Conservation (phyloP, 2,113 vertebrate genomes). For the Grantiella picta region DNA sequence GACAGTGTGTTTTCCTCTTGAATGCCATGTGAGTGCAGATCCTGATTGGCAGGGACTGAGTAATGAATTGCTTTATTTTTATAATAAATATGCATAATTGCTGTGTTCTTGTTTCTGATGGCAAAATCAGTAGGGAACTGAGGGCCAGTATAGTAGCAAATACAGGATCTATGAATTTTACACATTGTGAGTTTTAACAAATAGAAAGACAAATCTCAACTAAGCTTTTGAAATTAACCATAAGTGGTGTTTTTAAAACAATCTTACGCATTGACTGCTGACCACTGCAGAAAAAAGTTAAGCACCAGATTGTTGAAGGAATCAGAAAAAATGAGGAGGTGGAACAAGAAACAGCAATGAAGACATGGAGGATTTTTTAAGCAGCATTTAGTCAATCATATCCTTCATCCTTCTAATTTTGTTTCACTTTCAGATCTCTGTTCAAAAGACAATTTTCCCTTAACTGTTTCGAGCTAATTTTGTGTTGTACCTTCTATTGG, state of each 20-base stretch:
- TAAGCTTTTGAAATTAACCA: neutral
- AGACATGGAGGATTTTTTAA: neutral
- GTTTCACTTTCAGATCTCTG: neutral
- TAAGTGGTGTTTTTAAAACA: neutral
- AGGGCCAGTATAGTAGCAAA: neutral
- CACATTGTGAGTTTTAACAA: neutral
- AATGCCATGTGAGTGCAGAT: neutral
- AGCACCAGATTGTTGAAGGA: neutral
- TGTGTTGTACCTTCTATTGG: neutral
- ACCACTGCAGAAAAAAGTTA: neutral
- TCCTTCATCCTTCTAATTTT: neutral
- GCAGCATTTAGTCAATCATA: neutral
- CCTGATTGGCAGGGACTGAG: neutral
- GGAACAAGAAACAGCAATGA: neutral
- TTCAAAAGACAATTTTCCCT: neutral
- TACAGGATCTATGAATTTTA: neutral
- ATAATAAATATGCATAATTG: neutral
- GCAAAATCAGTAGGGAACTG: neutral
- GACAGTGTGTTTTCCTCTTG: neutral
- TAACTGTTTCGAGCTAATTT: neutral
- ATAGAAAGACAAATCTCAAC: neutral
- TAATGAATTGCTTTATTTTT: neutral
- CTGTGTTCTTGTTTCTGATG: neutral
- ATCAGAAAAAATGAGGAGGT: neutral
- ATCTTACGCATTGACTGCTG: neutral